Evolutionary conservation across 2,113 vertebrate genomes (phyloP), one percentile per base, ranked within the genome.

Genomic region (Cromileptes altivelis): DNA sequence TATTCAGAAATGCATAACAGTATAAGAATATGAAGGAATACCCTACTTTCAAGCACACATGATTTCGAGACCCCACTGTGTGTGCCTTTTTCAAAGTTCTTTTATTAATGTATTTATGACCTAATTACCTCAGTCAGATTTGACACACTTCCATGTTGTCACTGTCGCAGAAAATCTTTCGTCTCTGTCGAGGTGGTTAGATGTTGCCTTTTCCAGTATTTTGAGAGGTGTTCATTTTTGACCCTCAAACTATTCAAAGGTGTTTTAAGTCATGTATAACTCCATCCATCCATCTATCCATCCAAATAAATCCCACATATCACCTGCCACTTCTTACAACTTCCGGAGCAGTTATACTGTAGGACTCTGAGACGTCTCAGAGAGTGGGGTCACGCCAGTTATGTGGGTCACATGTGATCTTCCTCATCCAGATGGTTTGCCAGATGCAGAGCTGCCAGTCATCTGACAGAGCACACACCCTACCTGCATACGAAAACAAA

Each of bases 401-500:
- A 93, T 91, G 86, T 90, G 88, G 91, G 91, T 91, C 87, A 85
- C 92, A 91, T 90, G 84, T 84, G 86, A 87, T 90, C 84, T 84
- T 86, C 81, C 78, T 88, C 53, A 78, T 85, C 91, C 94, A 95
- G 93, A 94, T 94, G 94, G 92, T 85, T 87, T 72, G 45, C 90
- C 94, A 94, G 91, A 84, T 94, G 94, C 71, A 72, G 61, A 70
- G 88, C 88, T 93, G 91, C 86, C 93, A 91, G 74, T 81, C 5
- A 49, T 82, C 65, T 90, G 91, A 92, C 83, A 85, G 89, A 78
- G 69, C 67, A 71, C 75, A 70, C 70, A 77, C 86, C 50, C 62
- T 21, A 65, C 85, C 88, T 90, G 93, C 89, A 90, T 92, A 88
- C 86, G 69, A 83, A 92, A 75, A 57, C 76, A 76, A 82, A 78